phyloP scores from a whole-genome alignment of 2,797 vertebrate genomes.

The Microhierax caerulescens region DNA sequence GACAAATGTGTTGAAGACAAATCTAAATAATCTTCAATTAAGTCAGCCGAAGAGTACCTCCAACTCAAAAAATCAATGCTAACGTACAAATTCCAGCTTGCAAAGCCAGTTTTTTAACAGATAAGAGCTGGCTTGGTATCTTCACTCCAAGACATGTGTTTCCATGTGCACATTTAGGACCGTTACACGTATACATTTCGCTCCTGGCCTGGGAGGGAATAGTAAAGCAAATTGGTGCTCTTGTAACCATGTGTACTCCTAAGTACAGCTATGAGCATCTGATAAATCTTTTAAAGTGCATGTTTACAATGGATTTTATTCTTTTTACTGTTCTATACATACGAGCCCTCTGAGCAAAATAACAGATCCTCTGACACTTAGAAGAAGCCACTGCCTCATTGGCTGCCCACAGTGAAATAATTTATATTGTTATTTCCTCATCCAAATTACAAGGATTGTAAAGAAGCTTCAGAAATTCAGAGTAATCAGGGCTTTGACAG shows the following conservation, averaged over 20 bases:
- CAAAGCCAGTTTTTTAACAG: background rate
- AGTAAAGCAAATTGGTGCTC: slow-evolving; percentile 62
- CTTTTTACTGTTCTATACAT: slow-evolving; percentile 51
- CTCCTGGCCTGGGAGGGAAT: slow-evolving; percentile 32
- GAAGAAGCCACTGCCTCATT: slow-evolving; percentile 14
- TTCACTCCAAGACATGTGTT: background rate
- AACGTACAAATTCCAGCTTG: background rate
- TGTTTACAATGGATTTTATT: slow-evolving; percentile 72
- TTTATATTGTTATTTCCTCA: slow-evolving; percentile 46
- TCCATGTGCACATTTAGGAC: slow-evolving; percentile 15
- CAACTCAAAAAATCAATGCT: background rate
- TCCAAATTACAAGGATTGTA: slow-evolving; percentile 41
- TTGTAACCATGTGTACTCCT: slow-evolving; percentile 39
- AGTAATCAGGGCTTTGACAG: background rate
- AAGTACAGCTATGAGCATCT: slow-evolving; percentile 59
- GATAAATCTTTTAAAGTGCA: slow-evolving; percentile 72
- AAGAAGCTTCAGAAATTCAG: slow-evolving; percentile 13
- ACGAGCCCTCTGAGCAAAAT: slow-evolving; percentile 66
- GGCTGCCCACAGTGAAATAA: slow-evolving; percentile 45
- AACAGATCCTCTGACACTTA: slow-evolving; percentile 53
- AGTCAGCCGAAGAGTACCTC: background rate
- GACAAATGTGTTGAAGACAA: background rate
- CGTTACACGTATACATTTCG: background rate
- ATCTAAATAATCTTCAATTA: background rate
- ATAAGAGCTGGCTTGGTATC: background rate